These are phyloP conservation scores for Dimorphilus gyrociliatus DNA, from an alignment of 2,888 invertebrate species.

Conservation along the genomic window DNA sequence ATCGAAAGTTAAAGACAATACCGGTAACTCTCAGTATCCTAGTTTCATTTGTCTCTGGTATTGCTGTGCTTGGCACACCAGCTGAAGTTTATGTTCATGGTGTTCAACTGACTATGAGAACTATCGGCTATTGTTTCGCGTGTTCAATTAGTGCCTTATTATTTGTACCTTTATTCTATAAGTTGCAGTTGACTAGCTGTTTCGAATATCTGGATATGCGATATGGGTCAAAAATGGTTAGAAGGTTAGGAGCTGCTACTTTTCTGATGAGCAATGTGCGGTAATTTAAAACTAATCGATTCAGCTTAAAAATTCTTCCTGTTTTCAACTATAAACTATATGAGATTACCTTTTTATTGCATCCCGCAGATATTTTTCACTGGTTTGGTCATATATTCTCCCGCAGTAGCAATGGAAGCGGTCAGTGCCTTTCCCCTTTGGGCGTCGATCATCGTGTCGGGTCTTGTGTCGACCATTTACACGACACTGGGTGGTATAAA, in stretches of 20 bases:
- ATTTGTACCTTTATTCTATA: slow-evolving; percentile 12
- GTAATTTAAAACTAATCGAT: too few relatives aligned
- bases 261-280: too few relatives aligned
- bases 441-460: slow-evolving; percentile 57
- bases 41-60: slow-evolving; percentile 13
- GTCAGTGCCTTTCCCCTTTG: slow-evolving; percentile 65
- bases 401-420: slow-evolving; percentile 23
- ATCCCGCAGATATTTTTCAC: slow-evolving; percentile 20
- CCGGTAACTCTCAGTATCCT: slow-evolving; percentile 13
- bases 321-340: too few relatives aligned
- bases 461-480: slow-evolving; percentile 76
- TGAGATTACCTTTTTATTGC: not conserved
- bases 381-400: slow-evolving; percentile 24
- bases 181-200: slow-evolving; percentile 11
- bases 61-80: slow-evolving; percentile 11
- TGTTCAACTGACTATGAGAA: slow-evolving; percentile 11
- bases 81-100: slow-evolving; percentile 15
- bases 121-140: slow-evolving; percentile 12
- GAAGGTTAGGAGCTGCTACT: too few relatives aligned
- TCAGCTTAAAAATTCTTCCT: too few relatives aligned
- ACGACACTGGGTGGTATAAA: slow-evolving; percentile 50
- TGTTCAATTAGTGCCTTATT: slow-evolving; percentile 10
- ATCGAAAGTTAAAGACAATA: slow-evolving; percentile 9
- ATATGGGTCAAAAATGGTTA: slow-evolving; percentile 15
- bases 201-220: slow-evolving; percentile 21